Percentiles rank a stretch among this genome's conserved stretches.
phyloP scores from a whole-genome alignment of 2,888 invertebrate species.

The Epinotia nisella region DNA sequence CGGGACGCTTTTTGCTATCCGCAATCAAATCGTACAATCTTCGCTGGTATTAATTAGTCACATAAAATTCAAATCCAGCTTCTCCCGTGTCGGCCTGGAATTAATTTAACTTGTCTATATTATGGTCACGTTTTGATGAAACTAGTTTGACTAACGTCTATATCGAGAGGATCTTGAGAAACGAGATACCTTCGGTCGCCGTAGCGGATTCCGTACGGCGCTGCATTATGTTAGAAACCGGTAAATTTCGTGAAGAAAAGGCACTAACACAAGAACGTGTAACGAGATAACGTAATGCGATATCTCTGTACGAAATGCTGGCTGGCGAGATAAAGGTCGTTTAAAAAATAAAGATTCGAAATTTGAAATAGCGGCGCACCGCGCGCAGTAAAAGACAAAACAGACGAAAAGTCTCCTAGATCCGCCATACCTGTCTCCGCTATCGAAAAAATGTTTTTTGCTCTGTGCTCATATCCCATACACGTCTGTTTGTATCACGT shows the following conservation, averaged over 20 bases:
- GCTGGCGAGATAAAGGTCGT: conserved; percentile 76
- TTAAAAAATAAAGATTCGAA: conserved; percentile 73
- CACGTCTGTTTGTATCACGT: conserved; percentile 76
- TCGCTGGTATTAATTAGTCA: conserved; percentile 73
- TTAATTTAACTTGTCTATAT: conserved; percentile 77
- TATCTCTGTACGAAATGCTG: conserved; percentile 76
- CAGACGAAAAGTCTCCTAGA: conserved; percentile 38
- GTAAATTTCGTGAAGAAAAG: conserved; percentile 66
- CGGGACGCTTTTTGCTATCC: conserved; percentile 70
- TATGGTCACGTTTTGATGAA: conserved; percentile 74
- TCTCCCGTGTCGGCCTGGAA: conserved; percentile 62
- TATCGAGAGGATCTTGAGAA: conserved; percentile 76
- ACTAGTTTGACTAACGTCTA: conserved; percentile 77
- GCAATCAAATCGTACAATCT: conserved; percentile 72
- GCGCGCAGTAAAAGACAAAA: conserved; percentile 45
- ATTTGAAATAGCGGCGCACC: conserved; percentile 74
- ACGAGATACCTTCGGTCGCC: conserved; percentile 72
- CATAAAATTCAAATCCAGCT: conserved; percentile 69
- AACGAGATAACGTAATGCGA: conserved; percentile 82
- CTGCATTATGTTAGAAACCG: conserved; percentile 64
- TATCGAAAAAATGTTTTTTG: conserved; percentile 62
- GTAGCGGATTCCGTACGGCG: conserved; percentile 73
- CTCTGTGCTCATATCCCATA: conserved; percentile 71
- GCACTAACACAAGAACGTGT: conserved; percentile 69
- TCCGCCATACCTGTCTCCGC: conserved; percentile 46